Evolutionary conservation across 2,888 invertebrate genomes (phyloP), one percentile per base, ranked within the genome.

Genomic region (Alloscopus bannaensis): DNA sequence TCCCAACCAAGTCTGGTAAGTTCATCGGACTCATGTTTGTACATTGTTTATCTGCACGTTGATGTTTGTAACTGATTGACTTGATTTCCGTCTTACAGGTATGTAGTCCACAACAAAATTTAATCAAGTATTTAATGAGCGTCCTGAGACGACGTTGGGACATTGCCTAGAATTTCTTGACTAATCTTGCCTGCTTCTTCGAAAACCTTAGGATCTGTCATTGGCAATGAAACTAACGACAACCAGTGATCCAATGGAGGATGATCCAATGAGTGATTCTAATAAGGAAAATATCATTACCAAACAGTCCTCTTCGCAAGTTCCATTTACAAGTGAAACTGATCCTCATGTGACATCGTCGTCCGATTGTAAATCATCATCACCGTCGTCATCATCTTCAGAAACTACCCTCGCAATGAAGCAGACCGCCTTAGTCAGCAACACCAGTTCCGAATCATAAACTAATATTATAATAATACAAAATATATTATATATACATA

Each of bases 1-100:
- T 98, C 91, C 98, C 98, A 89, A 98, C 98, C 88, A 98, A 98
- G 92, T 98, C 97, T 90, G 98, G 98, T 95, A 90, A 92, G 13
- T n/a, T 60, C 1, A 47, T 47, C n/a, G 8, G 8, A 18, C 47
- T 47, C 18, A 11, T 47, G 18, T 47, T 47, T 11, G 47, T 6
- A 47, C 8, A 11, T 47, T 18, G n/a, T 18, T 11, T 59, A 26
- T 36, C 24, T 65, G n/a, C 22, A 47, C 16, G n/a, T 8, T 47
- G 47, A 36, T 36, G 13, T 36, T 36, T 36, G 13, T 8, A 8
- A 36, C 36, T 36, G 36, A 8, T 36, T 36, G 6, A 6, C 36
- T 36, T 36, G 36, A 8, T 36, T 6, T 13, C 13, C 13, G 36
- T 36, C 13, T 36, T 13, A 13, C 13, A 6, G 36, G 36, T 8